Evolutionary conservation across 1,140 invertebrate species (phyloP).

Genomic region (Periplaneta americana): DNA sequence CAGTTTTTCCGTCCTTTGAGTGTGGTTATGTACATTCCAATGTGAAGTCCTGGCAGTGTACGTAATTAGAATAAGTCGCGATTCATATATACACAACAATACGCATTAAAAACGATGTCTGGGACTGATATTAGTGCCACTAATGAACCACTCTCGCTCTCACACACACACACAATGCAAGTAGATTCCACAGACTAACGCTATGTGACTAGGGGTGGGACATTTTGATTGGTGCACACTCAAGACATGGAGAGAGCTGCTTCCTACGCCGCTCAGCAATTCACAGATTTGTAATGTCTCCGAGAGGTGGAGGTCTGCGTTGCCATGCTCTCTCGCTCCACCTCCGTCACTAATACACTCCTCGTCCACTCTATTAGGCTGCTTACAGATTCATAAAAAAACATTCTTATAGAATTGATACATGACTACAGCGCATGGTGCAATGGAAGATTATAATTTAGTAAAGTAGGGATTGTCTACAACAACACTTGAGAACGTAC

Average conservation of each 20-base stretch:
- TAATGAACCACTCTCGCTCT: not conserved
- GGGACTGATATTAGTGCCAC: constrained; percentile 10
- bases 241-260: not conserved
- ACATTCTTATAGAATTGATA: not conserved
- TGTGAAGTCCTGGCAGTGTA: constrained; percentile 23
- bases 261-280: not conserved
- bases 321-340: not conserved
- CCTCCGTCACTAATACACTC: not conserved
- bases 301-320: not conserved
- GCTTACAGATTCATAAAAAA: not conserved
- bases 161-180: not conserved
- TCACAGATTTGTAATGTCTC: not conserved
- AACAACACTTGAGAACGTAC: constrained; percentile 10
- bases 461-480: not conserved
- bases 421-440: not conserved
- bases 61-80: constrained; percentile 24
- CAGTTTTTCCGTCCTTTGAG: constrained; percentile 13
- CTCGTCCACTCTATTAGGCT: not conserved
- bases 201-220: not conserved
- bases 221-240: not conserved
- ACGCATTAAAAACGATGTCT: constrained; percentile 15
- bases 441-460: not conserved
- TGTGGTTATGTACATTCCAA: constrained; percentile 7
- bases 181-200: not conserved
- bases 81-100: constrained; percentile 20